Evolutionary conservation across 2,797 vertebrate genomes (phyloP), one percentile per base, ranked within the genome.

Genomic region (Pelodytes ibericus): DNA sequence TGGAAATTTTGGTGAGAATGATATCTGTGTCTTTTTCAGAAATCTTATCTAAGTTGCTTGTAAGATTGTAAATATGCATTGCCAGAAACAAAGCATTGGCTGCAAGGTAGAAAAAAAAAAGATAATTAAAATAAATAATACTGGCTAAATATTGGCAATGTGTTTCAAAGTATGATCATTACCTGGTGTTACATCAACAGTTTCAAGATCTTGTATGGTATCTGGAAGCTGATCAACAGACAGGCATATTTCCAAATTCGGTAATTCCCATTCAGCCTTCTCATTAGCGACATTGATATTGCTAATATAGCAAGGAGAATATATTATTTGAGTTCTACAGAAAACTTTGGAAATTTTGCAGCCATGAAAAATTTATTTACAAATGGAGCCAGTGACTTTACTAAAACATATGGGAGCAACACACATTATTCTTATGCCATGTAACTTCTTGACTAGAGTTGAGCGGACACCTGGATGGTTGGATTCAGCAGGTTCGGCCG

Each of bases 51-150:
- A 85, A 87, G 30, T 89, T 62, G 56, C 80, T 83, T 9, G 96
- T 85, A 15, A 96, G 88, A 74, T 89, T 79, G 77, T 93, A 86
- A 81, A 98, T 92, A 29, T 92, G 88, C 31, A 86, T 84, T 74
- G 92, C 88, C 24, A 96, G 77, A 5, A 94, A 89, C 6, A 83
- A 86, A 0, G 87, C 91, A 11, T 96, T 98, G 44, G 87, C 96
- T 98, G 80, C 2, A 41, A 16, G 20, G 8, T 1, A 56, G 15
- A 78, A 72, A 74, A 53, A 18, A 24, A n/a, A 41, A 36, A 33
- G 41, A 13, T 75, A 24, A 16, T 49, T 15, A 49, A 16, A 36
- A 5, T 36, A 5, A 36, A 44, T 44, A 10, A 1, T 44, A 44
- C 18, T 44, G 41, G 41, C 18, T 44, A 10, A 44, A 44, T 44